These are phyloP conservation scores for Nesogale talazaci DNA, from an alignment of 2,113 vertebrate genomes.

Conservation along the genomic window DNA sequence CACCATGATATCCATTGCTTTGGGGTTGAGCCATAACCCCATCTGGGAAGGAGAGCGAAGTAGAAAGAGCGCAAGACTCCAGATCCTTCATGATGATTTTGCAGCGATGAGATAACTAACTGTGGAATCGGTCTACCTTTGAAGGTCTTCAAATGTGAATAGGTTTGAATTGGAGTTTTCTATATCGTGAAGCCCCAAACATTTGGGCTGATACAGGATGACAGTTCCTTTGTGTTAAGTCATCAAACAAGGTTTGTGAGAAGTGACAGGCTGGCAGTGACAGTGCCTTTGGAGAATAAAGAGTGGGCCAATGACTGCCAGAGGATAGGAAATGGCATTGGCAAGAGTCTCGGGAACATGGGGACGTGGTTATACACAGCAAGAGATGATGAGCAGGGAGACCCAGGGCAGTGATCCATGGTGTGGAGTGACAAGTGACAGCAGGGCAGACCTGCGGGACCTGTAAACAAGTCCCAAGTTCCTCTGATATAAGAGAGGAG, in stretches of 20 bases:
- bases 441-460: not conserved
- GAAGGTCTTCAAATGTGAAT: not conserved
- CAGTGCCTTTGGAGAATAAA: not conserved
- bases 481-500: not conserved
- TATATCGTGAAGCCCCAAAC: not conserved
- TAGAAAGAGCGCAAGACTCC: not conserved
- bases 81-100: not conserved
- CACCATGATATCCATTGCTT: not conserved
- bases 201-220: not conserved
- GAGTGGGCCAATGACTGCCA: not conserved
- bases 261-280: not conserved
- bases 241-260: not conserved
- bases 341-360: not conserved
- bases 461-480: not conserved
- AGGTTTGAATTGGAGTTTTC: conserved; percentile 7
- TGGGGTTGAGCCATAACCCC: not conserved
- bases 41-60: not conserved
- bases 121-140: not conserved
- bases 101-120: not conserved
- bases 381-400: not conserved
- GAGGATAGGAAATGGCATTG: not conserved
- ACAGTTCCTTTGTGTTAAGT: not conserved
- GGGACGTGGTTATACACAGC: not conserved
- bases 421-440: not conserved
- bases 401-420: not conserved